A percentile compares a stretch with the other conserved stretches of the same genome.
These are phyloP conservation scores for Cylloceria caligata DNA, from an alignment of 2,888 invertebrate species.

Conservation along the genomic window DNA sequence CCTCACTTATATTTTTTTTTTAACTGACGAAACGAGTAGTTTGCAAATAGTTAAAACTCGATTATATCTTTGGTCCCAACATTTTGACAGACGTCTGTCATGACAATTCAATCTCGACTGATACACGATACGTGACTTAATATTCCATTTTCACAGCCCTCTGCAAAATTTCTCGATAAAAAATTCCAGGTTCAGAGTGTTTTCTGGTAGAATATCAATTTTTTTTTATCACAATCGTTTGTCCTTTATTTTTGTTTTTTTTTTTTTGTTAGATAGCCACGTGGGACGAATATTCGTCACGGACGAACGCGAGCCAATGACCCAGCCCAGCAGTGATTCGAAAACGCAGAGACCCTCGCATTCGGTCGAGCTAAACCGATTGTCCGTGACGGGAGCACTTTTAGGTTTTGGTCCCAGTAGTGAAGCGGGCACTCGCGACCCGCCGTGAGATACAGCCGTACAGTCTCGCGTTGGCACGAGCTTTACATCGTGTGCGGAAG, in stretches of 20 bases:
- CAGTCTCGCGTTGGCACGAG: slow-evolving; percentile 71
- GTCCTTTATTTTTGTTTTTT: neutral
- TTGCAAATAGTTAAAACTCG: too few relatives aligned
- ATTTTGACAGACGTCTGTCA: too few relatives aligned
- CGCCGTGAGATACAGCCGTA: slow-evolving; percentile 13
- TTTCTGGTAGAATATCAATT: slow-evolving; percentile 8
- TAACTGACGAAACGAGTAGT: too few relatives aligned
- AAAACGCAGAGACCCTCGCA: slow-evolving; percentile 17
- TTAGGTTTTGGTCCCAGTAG: slow-evolving; percentile 47
- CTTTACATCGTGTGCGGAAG: slow-evolving; percentile 8
- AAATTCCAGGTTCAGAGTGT: slow-evolving; percentile 1
- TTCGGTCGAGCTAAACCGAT: slow-evolving; percentile 42
- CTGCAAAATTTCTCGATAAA: neutral
- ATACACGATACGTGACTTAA: neutral
- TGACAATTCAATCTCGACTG: too few relatives aligned
- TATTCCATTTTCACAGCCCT: neutral
- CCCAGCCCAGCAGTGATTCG: slow-evolving; percentile 55
- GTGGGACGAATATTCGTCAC: slow-evolving; percentile 52
- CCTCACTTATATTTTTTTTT: too few relatives aligned
- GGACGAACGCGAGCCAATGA: slow-evolving; percentile 38
- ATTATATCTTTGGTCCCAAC: too few relatives aligned
- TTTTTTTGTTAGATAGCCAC: slow-evolving; percentile 23
- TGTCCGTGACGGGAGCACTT: slow-evolving; percentile 58
- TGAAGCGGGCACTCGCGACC: slow-evolving; percentile 7
- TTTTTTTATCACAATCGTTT: slow-evolving; percentile 7